phyloP scores from a whole-genome alignment of 2,797 vertebrate species.

The Dicrostonyx torquatus region DNA sequence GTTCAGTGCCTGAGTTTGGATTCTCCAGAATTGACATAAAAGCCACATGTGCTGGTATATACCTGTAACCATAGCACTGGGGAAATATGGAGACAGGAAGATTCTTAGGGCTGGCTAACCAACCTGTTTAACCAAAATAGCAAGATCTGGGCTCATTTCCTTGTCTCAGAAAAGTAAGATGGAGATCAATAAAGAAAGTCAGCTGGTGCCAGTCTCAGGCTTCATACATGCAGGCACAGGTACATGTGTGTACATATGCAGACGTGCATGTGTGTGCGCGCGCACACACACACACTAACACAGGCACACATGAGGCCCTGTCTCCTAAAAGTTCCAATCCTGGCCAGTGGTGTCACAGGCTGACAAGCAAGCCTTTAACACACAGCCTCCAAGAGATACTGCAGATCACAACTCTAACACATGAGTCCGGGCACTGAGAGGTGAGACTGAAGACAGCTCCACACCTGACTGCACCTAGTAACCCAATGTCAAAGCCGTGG shows the following conservation, averaged over 20 bases:
- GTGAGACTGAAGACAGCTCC: neutral
- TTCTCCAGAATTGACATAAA: neutral
- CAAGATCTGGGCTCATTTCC: neutral
- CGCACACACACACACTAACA: neutral
- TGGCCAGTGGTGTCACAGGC: neutral
- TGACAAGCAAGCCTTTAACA: neutral
- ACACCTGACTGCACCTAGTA: neutral
- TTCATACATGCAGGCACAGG: neutral
- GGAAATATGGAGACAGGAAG: neutral
- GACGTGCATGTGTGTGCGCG: too few relatives aligned
- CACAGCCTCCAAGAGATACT: neutral
- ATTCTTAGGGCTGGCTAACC: neutral
- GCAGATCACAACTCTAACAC: neutral
- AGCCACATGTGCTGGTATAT: neutral
- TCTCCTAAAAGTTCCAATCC: neutral
- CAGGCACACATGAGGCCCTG: neutral
- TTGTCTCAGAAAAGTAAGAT: neutral
- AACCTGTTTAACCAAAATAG: neutral
- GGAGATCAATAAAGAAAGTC: neutral
- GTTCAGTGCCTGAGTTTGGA: neutral
- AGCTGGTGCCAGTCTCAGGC: neutral
- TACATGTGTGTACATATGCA: too few relatives aligned
- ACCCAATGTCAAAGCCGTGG: neutral
- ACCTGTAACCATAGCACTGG: neutral
- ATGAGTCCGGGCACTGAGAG: neutral